Base-by-base conservation (phyloP, 2,888 invertebrate genomes). In the Melipona bicolor region DNA sequence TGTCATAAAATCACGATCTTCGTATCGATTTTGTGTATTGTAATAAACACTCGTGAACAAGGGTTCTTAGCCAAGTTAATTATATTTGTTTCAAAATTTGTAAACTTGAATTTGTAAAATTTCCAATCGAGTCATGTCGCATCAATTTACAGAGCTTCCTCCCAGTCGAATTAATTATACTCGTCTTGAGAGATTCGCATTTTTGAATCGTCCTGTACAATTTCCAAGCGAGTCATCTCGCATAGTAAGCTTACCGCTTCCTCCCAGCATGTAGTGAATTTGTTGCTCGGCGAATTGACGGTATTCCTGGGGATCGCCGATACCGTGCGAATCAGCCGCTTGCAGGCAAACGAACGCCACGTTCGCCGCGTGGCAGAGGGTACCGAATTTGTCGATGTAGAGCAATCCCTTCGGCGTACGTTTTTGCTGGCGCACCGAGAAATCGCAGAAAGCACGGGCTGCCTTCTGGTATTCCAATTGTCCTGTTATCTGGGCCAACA, bases 181-280 rank as follows among this genome's bases (percentile, higher is more conserved):
- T 50, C 11, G 19, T 4, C 19, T 13, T 21, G 3, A 3, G 2
- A 1, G 52, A 32, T 21, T 6, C 21, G 19, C 3, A 21, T 3
- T 32, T 13, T 32, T 19, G 27, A 54, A 32, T 69, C 69, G 13
- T 0, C 1, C 52, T 21, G 52, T 27, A 54, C n/a, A 56, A 70
- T 56, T 36, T 54, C 24, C 24, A 0, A 50, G 4, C 4, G 13
- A 11, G 3, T 17, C 6, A 5, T 15, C 36, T 65, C n/a, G 24
- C 21, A 54, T 65, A 15, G 77, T 2, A n/a, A 43, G 77, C 78
- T 89, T 72, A 92, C 93, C 93, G 77, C 86, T 83, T 72, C 95
- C 95, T 11, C 96, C 96, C 32, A 96, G 93, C 90, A 96, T 95
- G 89, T 96, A 96, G 86, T 95, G 93, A 70, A 96, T 95, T 92